Evolutionary conservation across 2,113 vertebrate species (phyloP).

Genomic region (Carettochelys insculpta): DNA sequence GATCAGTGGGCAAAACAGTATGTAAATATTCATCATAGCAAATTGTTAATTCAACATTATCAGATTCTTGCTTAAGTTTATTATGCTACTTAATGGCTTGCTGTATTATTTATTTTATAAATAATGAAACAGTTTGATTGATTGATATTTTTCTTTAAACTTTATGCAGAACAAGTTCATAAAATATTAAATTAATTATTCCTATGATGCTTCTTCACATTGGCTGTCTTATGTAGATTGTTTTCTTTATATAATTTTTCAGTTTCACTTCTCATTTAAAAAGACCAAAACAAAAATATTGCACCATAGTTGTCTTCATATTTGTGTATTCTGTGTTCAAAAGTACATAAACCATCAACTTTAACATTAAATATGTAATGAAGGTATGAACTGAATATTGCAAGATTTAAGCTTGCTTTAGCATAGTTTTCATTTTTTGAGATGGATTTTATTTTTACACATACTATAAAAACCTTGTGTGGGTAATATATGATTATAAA

Average conservation of each 20-base stretch:
- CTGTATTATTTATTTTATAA: constrained; percentile 81
- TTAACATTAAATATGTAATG: constrained; percentile 13
- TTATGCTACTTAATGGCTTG: constrained; percentile 70
- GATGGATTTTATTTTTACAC: constrained; percentile 40
- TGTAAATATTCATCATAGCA: constrained; percentile 65
- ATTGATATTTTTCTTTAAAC: constrained; percentile 71
- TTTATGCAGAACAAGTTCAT: constrained; percentile 70
- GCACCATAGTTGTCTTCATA: background rate
- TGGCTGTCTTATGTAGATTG: constrained; percentile 48
- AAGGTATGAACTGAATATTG: constrained; percentile 58
- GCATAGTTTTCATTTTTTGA: constrained; percentile 46
- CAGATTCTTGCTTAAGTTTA: constrained; percentile 81
- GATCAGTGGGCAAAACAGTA: constrained; percentile 33
- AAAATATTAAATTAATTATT: constrained; percentile 83
- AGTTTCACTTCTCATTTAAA: constrained; percentile 8
- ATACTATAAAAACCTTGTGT: constrained; percentile 53
- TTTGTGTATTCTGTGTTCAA: constrained; percentile 29
- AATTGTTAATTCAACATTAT: constrained; percentile 75
- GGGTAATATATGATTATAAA: constrained; percentile 63
- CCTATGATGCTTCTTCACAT: constrained; percentile 60
- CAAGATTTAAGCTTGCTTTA: constrained; percentile 63
- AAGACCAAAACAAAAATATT: background rate
- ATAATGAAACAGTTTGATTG: constrained; percentile 72
- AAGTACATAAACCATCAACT: background rate
- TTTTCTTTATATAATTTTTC: constrained; percentile 60